A percentile compares a stretch with the other conserved stretches of the same genome.
phyloP scores from a whole-genome alignment of 2,888 invertebrate genomes.

The Rotaria sp. region DNA sequence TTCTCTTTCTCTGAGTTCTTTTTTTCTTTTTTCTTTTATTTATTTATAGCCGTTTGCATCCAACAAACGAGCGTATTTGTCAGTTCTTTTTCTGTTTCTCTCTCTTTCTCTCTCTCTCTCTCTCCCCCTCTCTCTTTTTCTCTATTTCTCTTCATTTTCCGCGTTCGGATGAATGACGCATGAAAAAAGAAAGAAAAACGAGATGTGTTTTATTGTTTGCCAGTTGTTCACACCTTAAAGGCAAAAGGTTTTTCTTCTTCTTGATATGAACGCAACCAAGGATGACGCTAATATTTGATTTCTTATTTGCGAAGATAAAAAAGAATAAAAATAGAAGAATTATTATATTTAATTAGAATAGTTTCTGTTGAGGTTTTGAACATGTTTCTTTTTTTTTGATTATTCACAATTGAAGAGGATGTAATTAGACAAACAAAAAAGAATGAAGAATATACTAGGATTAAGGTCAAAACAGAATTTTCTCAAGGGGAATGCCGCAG shows the following conservation, averaged over 20 bases:
- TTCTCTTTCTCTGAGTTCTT: not conserved
- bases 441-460: not conserved
- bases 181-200: not conserved
- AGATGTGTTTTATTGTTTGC: not conserved
- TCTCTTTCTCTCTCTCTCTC: not conserved
- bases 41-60: not conserved
- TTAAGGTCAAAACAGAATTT: not conserved
- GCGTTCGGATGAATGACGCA: not conserved
- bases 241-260: not conserved
- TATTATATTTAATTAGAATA: not conserved
- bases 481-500: not conserved
- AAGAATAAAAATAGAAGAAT: not conserved
- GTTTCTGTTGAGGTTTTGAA: not conserved
- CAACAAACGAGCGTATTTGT: slow-evolving; percentile 3
- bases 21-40: not conserved
- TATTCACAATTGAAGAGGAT: not conserved
- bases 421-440: slow-evolving; percentile 17
- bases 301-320: not conserved
- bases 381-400: not conserved
- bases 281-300: not conserved
- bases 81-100: not conserved
- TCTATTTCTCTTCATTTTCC: not conserved
- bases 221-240: not conserved
- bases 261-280: not conserved
- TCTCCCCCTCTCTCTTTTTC: not conserved